Evolutionary conservation across 2,797 vertebrate species (phyloP), one percentile per base, ranked within the genome.

Genomic region (Uromys caudimaculatus): DNA sequence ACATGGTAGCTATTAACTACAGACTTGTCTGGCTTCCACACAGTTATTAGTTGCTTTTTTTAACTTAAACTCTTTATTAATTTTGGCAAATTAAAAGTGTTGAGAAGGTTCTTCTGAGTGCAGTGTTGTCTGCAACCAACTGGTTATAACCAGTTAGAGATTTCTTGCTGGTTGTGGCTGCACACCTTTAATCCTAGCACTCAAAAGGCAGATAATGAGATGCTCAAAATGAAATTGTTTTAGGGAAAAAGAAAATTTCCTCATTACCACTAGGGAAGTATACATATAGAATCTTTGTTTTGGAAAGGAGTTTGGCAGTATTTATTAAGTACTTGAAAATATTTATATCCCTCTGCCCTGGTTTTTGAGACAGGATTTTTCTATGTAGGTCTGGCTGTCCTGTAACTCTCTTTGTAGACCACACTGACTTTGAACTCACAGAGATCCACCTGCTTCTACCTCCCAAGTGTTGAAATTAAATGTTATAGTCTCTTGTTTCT

Each of bases 51-150:
- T 29, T 85, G 35, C 41, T n/a, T 91, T 12, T 89, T 92, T 60
- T 47, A 6, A 91, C 44, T 84, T 94, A 79, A 35, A 64, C 62
- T 90, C 23, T 87, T 94, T 82, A 47, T 89, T 47, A 93, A 89
- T 91, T 56, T 24, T 58, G 54, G 35, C 67, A 64, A 92, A 94
- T 69, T 56, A 67, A 93, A 90, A 62, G 44, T 76, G 24, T 47
- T 47, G 9, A 76, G 73, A 76, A 47, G 41, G 44, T 76, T 76
- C 13, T 6, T 27, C 41, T 47, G 75, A 47, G 44, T 75, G 73
- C 41, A 24, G 14, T 32, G 32, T 14, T 69, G 16, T n/a, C 35
- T 69, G 8, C 4, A 32, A 35, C 14, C 11, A 76, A 76, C 27
- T 76, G 41, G 29, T 76, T 76, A 3, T 47, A 16, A 47, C 75